Conservation (phyloP, 2,797 vertebrate genomes). For the Mus minutoides region DNA sequence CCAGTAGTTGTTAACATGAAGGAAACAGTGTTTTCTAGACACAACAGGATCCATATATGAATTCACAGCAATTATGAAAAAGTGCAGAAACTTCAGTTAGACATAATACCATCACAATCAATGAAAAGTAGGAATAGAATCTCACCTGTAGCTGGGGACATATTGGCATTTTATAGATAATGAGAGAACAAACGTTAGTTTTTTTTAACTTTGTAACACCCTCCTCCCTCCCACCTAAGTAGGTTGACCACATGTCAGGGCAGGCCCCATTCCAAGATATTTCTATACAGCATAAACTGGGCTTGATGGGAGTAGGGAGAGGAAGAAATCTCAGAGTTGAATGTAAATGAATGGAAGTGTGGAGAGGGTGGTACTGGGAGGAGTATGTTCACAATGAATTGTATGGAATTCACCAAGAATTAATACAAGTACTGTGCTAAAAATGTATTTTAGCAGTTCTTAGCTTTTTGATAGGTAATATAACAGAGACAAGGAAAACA, state of each 20-base stretch:
- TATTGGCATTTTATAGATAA: background rate
- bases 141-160: background rate
- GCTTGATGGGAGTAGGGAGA: no score
- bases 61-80: background rate
- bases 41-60: background rate
- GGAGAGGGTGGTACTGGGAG: background rate
- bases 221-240: no score
- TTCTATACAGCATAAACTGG: background rate
- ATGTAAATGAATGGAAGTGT: no score
- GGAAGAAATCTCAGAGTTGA: background rate
- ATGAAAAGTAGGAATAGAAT: background rate
- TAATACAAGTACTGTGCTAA: background rate
- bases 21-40: background rate
- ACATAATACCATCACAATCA: background rate
- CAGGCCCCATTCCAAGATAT: background rate
- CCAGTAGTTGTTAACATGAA: background rate
- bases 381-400: background rate
- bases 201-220: background rate
- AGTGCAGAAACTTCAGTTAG: no score
- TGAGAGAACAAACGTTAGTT: background rate
- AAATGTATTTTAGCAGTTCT: background rate
- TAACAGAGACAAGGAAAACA: background rate
- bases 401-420: background rate
- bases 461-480: background rate
- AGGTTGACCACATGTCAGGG: background rate